A percentile compares a stretch with the other conserved stretches of the same genome.
Evolutionary conservation across 2,113 vertebrate genomes (phyloP).

Genomic region (Zosterops borbonicus): DNA sequence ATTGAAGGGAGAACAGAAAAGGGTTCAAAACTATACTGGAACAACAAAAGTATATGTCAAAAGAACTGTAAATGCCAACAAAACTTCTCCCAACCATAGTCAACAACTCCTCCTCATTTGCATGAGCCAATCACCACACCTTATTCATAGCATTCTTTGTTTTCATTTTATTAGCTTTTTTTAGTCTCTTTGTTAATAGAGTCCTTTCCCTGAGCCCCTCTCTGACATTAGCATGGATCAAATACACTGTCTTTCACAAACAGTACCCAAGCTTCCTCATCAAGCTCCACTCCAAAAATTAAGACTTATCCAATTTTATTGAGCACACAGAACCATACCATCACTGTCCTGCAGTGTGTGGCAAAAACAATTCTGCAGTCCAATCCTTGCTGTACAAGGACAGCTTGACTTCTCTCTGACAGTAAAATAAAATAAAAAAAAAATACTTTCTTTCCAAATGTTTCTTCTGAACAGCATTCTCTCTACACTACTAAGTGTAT

Average conservation of each 20-base stretch:
- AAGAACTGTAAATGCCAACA: too few species aligned
- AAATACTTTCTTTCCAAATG: neutral
- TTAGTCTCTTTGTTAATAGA: neutral
- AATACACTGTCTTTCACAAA: neutral
- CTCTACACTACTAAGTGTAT: neutral
- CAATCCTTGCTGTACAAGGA: neutral
- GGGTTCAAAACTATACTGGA: too few species aligned
- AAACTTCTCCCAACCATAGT: too few species aligned
- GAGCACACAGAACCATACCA: neutral
- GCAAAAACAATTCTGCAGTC: neutral
- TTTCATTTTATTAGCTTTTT: neutral
- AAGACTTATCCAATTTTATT: neutral
- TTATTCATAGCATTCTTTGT: neutral
- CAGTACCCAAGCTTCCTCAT: neutral
- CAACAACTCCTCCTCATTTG: too few species aligned
- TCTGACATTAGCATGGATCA: neutral
- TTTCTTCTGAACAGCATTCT: neutral
- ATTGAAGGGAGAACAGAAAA: too few species aligned
- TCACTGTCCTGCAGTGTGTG: neutral
- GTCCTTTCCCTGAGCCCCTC: neutral
- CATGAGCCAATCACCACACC: neutral
- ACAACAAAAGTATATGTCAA: too few species aligned
- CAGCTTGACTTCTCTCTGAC: too few species aligned
- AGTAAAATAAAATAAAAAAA: neutral
- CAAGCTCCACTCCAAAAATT: neutral